These are phyloP conservation scores for Sthenelais limicola DNA, from an alignment of 2,888 invertebrate genomes.

Conservation along the genomic window DNA sequence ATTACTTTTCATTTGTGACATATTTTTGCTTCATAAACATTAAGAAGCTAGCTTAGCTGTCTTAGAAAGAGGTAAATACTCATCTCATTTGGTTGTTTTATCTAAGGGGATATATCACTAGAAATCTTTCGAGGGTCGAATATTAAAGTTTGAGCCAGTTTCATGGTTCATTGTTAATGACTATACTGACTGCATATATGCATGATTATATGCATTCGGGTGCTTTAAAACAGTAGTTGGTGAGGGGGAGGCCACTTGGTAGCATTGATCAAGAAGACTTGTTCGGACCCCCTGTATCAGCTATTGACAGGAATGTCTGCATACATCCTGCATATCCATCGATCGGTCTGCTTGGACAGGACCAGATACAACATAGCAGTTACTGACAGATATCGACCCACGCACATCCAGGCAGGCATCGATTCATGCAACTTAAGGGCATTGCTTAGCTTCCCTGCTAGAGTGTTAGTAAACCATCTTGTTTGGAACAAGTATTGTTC, in stretches of 20 bases:
- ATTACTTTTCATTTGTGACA: no score
- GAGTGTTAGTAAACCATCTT: constrained; percentile 24
- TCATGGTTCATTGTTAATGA: no score
- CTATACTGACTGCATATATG: no score
- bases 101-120: no score
- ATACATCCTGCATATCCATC: constrained; percentile 1
- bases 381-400: constrained; percentile 28
- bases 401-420: constrained; percentile 19
- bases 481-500: constrained; percentile 31
- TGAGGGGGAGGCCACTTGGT: neutral
- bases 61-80: no score
- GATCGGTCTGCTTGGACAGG: constrained; percentile 4
- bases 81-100: no score
- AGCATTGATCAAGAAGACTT: neutral
- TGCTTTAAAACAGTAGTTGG: no score
- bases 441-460: neutral
- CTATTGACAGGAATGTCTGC: constrained; percentile 24
- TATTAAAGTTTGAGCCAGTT: no score
- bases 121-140: no score
- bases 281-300: neutral
- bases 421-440: constrained; percentile 19
- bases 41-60: no score
- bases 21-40: no score
- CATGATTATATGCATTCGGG: no score
- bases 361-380: constrained; percentile 30